Base-by-base conservation (phyloP, 2,113 vertebrate species). In the Phycodurus eques region DNA sequence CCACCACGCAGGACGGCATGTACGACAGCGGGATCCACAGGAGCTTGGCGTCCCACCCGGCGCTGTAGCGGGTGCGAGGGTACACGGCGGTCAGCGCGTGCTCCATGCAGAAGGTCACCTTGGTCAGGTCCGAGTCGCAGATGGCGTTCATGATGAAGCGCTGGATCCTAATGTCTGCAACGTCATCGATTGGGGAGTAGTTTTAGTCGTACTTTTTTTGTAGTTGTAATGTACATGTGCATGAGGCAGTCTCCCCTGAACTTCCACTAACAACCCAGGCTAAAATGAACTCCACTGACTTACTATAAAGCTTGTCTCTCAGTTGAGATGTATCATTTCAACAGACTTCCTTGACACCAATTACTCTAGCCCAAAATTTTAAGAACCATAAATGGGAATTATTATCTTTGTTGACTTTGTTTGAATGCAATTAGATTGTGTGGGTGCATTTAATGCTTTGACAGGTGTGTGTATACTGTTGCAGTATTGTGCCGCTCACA, bases 11-110 rank as follows among this genome's bases (percentile, higher is more conserved):
- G 69, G 95, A 87, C 5, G 97, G 97, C 87, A 97, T 93, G 84
- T 98, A 98, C 31, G 96, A 96, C 15, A 94, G 91, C 0, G 96
- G 96, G 77, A 99, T 92, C 97, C 96, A 99, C 67, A 95, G 60
- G 14, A 99, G 80, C 69, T 98, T 99, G 88, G 96, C 96, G 0
- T 98, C 97, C 96, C 96, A 98, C 80, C 97, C 97, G 0, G 96
- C 94, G 27, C 94, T 96, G 88, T 99, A 98, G 68, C 96, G 94
- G 67, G 93, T 93, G 14, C 96, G 93, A 0, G 96, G 96, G 87
- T 96, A 74, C 1, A 76, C 88, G 0, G 96, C 91, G 0, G 88
- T 86, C 76, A 98, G 90, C 1, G 95, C 96, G 0, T 98, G 96
- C 80, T 97, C 95, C 87, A 98, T 91, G 85, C 95, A 97, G 71